Evolutionary conservation across 2,888 invertebrate genomes (phyloP), one percentile per base, ranked within the genome.

Genomic region (Pammene fasciana): DNA sequence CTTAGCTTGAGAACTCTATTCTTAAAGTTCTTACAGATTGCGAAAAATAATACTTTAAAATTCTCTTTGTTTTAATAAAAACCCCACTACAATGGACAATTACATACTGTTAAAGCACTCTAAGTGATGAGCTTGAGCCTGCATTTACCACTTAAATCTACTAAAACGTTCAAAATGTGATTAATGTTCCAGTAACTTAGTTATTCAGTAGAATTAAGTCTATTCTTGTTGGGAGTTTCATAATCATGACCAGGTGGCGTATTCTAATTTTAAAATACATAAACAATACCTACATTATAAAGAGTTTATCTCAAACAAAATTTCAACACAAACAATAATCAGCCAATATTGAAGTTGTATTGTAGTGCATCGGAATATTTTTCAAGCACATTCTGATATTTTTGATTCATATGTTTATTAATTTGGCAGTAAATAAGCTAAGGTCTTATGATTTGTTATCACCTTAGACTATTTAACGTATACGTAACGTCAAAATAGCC

Each of bases 101-200:
- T 13, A 52, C 41, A 57, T 10, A 26, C 55, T 62, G 8, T 48
- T 18, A 55, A 41, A 56, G 56, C 62, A 68, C 68, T 68, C 56
- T 62, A 56, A 56, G 43, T 16, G 43, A 68, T 68, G 56, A 68
- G 50, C 38, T 54, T 36, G 67, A 38, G 54, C 46, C 43, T 62
- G 56, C 56, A 68, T 55, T 55, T 6, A 48, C 54, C 26, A 48
- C 46, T 61, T 34, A 61, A 61, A 46, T 61, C 56, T 48, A 56
- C 62, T 68, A 57, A 68, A 65, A 57, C 50, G 38, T 13, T 16
- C 48, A 9, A 50, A 64, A 68, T 36, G 26, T 50, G 50, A 68
- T 68, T 68, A 62, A 60, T 50, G 41, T 62, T 13, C 62, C 34
- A 34, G n/a, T 57, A 68, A 68, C 56, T 62, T 38, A 55, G 16